A percentile compares a stretch with the other conserved stretches of the same genome.
phyloP scores from a whole-genome alignment of 2,797 vertebrate genomes.

The Halcyon leucocephala region DNA sequence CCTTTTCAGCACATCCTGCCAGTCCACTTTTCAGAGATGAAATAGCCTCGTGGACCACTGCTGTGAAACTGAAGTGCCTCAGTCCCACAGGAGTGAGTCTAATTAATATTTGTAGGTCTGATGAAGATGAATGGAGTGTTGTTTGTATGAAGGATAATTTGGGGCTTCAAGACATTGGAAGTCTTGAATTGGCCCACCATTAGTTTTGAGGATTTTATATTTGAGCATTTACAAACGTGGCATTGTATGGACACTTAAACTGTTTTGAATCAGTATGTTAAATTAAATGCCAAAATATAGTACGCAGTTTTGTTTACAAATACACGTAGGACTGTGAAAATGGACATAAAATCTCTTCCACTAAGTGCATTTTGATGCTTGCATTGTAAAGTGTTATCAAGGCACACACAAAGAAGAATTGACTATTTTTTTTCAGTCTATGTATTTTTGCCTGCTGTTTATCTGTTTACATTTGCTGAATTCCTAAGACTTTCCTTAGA shows the following conservation, averaged over 20 bases:
- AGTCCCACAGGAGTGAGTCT: too few relatives aligned
- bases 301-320: not conserved
- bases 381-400: not conserved
- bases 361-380: not conserved
- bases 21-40: too few relatives aligned
- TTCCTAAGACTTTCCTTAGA: not conserved
- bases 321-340: not conserved
- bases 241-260: not conserved
- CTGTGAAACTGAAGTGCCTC: too few relatives aligned
- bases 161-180: too few relatives aligned
- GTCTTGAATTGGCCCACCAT: not conserved
- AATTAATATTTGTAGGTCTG: too few relatives aligned
- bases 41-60: too few relatives aligned
- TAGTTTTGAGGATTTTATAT: not conserved
- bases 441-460: not conserved
- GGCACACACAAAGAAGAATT: not conserved
- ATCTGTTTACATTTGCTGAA: not conserved
- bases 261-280: not conserved
- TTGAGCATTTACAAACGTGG: not conserved
- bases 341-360: not conserved
- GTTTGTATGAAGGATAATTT: too few relatives aligned
- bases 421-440: not conserved
- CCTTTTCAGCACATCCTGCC: too few relatives aligned
- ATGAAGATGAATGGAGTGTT: too few relatives aligned
- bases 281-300: not conserved